Percentiles rank a stretch among this genome's conserved stretches.
Conservation (phyloP, 2,797 vertebrate genomes). For the Smutsia temminckii region DNA sequence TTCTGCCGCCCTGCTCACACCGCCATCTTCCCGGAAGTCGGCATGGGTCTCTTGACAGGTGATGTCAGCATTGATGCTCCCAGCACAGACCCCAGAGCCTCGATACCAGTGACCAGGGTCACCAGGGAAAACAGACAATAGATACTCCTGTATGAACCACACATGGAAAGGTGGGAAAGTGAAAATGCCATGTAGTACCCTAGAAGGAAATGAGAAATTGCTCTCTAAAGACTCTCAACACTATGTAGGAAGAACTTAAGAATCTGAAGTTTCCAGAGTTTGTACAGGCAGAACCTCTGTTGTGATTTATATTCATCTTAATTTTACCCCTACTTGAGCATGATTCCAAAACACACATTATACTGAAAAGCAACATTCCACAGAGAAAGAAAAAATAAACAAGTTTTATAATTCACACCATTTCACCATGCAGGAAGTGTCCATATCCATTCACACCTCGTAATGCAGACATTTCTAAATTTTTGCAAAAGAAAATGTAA, state of each 20-base stretch:
- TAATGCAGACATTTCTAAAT: background rate
- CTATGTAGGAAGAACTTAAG: background rate
- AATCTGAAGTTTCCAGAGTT: background rate
- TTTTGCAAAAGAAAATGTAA: background rate
- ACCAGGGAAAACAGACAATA: background rate
- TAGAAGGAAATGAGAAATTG: background rate
- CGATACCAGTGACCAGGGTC: background rate
- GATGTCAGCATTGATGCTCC: background rate
- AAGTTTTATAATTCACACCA: background rate
- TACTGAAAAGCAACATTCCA: background rate
- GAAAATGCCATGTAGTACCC: fast-evolving
- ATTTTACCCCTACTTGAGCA: background rate
- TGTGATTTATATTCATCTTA: constrained; percentile 40
- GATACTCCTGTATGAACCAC: background rate
- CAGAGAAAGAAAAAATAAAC: background rate
- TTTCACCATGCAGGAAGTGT: background rate
- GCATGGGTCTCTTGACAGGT: background rate
- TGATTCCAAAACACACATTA: constrained; percentile 11
- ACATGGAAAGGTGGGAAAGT: background rate
- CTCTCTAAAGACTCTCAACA: background rate
- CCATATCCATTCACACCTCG: background rate
- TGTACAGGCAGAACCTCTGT: background rate
- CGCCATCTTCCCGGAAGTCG: no score
- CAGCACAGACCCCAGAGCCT: background rate
- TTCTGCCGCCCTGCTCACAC: no score